phyloP scores from a whole-genome alignment of 2,113 vertebrate species.

The Malurus melanocephalus region DNA sequence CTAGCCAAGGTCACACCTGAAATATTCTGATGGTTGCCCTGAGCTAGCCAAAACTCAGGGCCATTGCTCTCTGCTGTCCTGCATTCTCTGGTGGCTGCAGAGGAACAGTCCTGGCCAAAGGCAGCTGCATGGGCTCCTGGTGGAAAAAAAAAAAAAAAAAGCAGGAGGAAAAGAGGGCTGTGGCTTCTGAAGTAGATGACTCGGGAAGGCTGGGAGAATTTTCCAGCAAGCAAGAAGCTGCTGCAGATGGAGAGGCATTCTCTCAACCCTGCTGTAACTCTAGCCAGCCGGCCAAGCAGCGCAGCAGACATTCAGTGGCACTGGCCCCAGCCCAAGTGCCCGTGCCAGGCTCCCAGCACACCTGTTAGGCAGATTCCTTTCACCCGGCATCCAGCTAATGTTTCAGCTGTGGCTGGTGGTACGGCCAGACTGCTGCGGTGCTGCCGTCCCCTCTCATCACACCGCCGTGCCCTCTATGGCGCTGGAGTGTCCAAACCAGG shows the following conservation, averaged over 20 bases:
- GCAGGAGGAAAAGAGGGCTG: neutral
- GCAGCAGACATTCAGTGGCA: slow-evolving; percentile 66
- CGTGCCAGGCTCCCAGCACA: slow-evolving; percentile 68
- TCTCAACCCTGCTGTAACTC: slow-evolving; percentile 42
- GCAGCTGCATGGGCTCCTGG: neutral
- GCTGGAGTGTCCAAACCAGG: neutral
- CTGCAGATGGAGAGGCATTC: slow-evolving; percentile 13
- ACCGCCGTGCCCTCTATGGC: neutral
- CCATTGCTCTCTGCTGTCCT: neutral
- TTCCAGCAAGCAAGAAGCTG: slow-evolving; percentile 40
- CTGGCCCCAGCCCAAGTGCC: slow-evolving; percentile 55
- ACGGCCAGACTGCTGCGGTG: neutral
- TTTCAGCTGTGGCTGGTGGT: slow-evolving; percentile 50
- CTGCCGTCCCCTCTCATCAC: neutral
- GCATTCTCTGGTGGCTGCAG: neutral
- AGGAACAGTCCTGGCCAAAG: neutral
- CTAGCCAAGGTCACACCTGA: slow-evolving; percentile 19
- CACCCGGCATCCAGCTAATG: slow-evolving; percentile 47
- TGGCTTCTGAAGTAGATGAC: neutral
- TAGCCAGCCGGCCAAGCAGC: slow-evolving; percentile 53
- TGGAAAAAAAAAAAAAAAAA: neutral
- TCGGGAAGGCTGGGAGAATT: neutral
- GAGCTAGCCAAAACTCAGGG: slow-evolving; percentile 10
- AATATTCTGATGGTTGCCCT: slow-evolving; percentile 37
- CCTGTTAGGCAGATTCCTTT: slow-evolving; percentile 72